Evolutionary conservation across 2,113 vertebrate genomes (phyloP).

Genomic region (Anarhynchus alexandrinus): DNA sequence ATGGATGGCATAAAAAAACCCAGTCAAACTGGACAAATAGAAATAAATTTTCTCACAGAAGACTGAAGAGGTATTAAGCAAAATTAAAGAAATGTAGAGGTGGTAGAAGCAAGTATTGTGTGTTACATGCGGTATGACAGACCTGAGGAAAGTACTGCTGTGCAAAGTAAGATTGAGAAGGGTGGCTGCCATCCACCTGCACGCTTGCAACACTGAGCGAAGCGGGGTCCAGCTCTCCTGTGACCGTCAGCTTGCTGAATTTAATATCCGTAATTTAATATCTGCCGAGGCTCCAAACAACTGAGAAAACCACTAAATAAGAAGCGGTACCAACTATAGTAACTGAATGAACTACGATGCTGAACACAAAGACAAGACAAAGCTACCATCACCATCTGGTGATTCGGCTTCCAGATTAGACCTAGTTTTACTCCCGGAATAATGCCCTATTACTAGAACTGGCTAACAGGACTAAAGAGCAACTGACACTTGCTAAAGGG

Average conservation of each 20-base stretch:
- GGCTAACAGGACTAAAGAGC: background rate
- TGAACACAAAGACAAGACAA: background rate
- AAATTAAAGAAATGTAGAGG: background rate
- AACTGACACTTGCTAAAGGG: background rate
- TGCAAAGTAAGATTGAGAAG: background rate
- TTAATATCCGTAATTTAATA: background rate
- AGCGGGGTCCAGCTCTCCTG: background rate
- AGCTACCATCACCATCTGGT: rapidly evolving
- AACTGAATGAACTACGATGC: background rate
- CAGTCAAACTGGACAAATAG: background rate
- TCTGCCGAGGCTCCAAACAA: background rate
- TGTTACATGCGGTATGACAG: background rate
- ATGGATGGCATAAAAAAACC: background rate
- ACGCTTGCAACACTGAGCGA: background rate
- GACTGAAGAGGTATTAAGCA: background rate
- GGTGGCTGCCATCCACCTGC: background rate
- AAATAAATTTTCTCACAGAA: background rate
- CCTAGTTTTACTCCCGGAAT: background rate
- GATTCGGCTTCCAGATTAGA: background rate
- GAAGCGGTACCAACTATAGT: background rate
- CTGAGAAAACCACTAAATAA: background rate
- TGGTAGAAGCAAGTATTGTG: background rate
- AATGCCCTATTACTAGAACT: background rate
- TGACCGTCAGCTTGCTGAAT: background rate
- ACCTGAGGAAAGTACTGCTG: background rate